Conservation (phyloP, 2,888 invertebrate genomes). For the Hesperia comma region DNA sequence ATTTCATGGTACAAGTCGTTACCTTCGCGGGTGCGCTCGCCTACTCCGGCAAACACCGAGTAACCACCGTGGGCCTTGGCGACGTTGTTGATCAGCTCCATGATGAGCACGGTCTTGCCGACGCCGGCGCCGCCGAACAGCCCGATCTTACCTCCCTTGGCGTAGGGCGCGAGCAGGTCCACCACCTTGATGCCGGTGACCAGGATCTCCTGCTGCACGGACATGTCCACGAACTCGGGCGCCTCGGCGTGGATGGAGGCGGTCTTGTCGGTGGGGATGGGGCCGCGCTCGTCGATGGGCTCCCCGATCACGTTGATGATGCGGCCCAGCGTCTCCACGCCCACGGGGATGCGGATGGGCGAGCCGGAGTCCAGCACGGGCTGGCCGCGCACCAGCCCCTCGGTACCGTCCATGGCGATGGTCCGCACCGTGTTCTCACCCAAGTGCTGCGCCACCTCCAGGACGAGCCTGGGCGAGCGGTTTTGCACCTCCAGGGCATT, state of each 20-base stretch:
- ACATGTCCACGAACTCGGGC: conserved; percentile 96
- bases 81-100: conserved; percentile 98
- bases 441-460: conserved; percentile 96
- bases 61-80: conserved; percentile 98
- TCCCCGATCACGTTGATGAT: conserved; percentile 97
- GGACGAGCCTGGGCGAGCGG: conserved; percentile 90
- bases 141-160: conserved; percentile 97
- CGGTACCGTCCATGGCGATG: conserved; percentile 97
- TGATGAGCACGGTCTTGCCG: conserved; percentile 97
- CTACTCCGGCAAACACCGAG: conserved; percentile 98
- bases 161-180: conserved; percentile 96
- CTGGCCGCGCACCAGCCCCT: conserved; percentile 95
- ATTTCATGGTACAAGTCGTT: conserved; percentile 98
- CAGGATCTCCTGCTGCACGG: conserved; percentile 94
- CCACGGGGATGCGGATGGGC: conserved; percentile 96
- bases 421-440: conserved; percentile 95
- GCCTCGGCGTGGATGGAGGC: conserved; percentile 95
- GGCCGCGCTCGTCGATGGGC: conserved; percentile 95
- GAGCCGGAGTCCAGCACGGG: conserved; percentile 91
- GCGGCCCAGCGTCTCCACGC: conserved; percentile 94
- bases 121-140: conserved; percentile 98
- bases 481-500: conserved; percentile 97
- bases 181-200: conserved; percentile 98
- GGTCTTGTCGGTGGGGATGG: conserved; percentile 89
- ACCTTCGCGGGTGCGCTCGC: conserved; percentile 97